Conservation (phyloP, 2,888 invertebrate genomes). For the Synanthedon tipuliformis region DNA sequence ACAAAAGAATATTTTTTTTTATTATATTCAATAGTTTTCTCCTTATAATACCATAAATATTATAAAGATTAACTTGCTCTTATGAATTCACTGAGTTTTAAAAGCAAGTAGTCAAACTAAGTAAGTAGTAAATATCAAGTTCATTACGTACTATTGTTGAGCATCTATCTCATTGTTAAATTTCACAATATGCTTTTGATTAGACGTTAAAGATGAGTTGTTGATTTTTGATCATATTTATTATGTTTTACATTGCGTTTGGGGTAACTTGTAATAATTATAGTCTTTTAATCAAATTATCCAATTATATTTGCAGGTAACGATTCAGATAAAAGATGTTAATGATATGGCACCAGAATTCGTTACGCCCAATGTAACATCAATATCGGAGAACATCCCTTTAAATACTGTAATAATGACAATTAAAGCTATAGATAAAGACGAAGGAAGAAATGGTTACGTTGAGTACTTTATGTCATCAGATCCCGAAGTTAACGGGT, state of each 20-base stretch:
- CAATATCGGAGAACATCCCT: constrained; percentile 86
- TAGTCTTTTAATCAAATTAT: not conserved
- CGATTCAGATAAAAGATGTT: constrained; percentile 87
- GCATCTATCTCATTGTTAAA: constrained; percentile 21
- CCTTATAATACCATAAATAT: too few species aligned
- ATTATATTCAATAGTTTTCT: too few species aligned
- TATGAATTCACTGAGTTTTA: not conserved
- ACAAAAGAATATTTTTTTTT: too few species aligned
- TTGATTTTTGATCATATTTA: not conserved
- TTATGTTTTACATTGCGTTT: not conserved
- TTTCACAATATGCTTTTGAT: constrained; percentile 27
- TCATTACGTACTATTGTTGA: constrained; percentile 35
- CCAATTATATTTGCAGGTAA: constrained; percentile 73
- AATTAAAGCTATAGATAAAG: constrained; percentile 88
- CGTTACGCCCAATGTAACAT: constrained; percentile 81
- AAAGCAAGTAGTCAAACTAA: constrained; percentile 10
- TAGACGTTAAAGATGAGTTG: constrained; percentile 11
- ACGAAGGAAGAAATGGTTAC: constrained; percentile 91
- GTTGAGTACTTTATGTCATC: constrained; percentile 87
- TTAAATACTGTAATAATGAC: constrained; percentile 89
- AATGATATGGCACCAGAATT: constrained; percentile 94
- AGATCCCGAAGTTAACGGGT: constrained; percentile 71
- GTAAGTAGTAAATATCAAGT: constrained; percentile 9
- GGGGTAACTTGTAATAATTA: not conserved
- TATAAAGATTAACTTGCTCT: not conserved